phyloP scores from a whole-genome alignment of 1,140 invertebrate genomes.

The Ceratoteleas bidentatus region DNA sequence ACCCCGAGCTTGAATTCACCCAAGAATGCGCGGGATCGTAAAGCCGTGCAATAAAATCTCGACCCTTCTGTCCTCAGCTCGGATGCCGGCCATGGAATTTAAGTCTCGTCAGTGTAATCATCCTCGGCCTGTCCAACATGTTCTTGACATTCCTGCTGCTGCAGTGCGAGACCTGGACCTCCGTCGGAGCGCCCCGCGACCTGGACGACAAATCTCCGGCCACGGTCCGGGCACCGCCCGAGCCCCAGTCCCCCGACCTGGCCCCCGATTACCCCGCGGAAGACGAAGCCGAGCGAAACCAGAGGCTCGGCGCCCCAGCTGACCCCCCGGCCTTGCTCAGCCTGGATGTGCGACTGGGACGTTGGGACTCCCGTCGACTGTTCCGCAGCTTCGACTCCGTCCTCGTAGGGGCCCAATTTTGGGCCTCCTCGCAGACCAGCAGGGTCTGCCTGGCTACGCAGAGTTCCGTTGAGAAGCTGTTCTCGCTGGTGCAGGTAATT shows the following conservation, averaged over 20 bases:
- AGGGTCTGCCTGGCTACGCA: slow-evolving; percentile 91
- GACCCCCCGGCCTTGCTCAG: slow-evolving; percentile 67
- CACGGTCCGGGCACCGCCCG: no score
- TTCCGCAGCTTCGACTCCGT: slow-evolving; percentile 89
- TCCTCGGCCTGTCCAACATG: slow-evolving; percentile 86
- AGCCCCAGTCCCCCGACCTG: not conserved
- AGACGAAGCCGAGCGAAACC: slow-evolving; percentile 32
- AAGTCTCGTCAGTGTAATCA: slow-evolving; percentile 84
- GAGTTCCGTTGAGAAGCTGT: slow-evolving; percentile 89
- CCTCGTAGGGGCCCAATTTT: slow-evolving; percentile 84
- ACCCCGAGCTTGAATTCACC: slow-evolving; percentile 2
- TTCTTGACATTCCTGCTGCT: slow-evolving; percentile 86
- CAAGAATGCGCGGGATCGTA: slow-evolving; percentile 2
- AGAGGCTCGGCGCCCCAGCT: slow-evolving; percentile 74
- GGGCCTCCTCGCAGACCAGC: slow-evolving; percentile 82
- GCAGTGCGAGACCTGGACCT: slow-evolving; percentile 80
- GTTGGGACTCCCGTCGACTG: slow-evolving; percentile 86
- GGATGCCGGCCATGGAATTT: slow-evolving; percentile 87
- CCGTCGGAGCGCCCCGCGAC: slow-evolving; percentile 55
- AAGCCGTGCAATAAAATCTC: slow-evolving; percentile 16
- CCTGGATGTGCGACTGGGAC: slow-evolving; percentile 85
- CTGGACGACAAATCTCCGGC: slow-evolving; percentile 74
- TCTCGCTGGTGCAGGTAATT: slow-evolving; percentile 88
- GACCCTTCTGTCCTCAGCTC: slow-evolving; percentile 71
- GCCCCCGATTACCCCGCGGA: slow-evolving; percentile 62